A percentile compares a stretch with the other conserved stretches of the same genome.
Evolutionary conservation across 2,113 vertebrate species (phyloP).

Genomic region (Grammatotria lemairii): DNA sequence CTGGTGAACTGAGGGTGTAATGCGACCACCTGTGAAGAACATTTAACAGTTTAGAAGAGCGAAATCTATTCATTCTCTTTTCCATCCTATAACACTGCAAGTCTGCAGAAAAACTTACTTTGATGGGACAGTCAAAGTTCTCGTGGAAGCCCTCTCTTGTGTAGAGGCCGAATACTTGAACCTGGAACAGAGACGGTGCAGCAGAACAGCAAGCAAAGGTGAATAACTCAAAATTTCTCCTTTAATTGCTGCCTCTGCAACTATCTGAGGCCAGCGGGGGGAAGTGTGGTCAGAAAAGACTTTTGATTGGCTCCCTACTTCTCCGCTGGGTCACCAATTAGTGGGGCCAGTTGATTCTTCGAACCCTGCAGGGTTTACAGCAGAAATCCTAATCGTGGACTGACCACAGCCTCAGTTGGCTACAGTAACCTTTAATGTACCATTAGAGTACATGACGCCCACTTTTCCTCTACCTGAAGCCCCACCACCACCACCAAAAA

Average conservation of each 20-base stretch:
- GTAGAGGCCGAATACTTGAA: slow-evolving; percentile 94
- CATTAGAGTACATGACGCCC: slow-evolving; percentile 16
- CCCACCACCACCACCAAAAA: not conserved
- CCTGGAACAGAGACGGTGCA: slow-evolving; percentile 67
- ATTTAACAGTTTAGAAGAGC: not conserved
- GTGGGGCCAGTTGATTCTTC: slow-evolving; percentile 62
- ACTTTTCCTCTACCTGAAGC: not conserved
- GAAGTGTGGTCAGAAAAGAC: slow-evolving; percentile 26
- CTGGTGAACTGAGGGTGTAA: slow-evolving; percentile 89
- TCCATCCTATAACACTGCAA: not conserved
- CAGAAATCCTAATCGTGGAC: slow-evolving; percentile 55
- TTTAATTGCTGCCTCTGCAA: slow-evolving; percentile 68
- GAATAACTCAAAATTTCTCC: slow-evolving; percentile 42
- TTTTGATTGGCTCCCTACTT: slow-evolving; percentile 58
- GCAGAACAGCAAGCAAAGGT: slow-evolving; percentile 27
- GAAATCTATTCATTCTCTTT: not conserved
- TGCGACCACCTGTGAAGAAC: slow-evolving; percentile 74
- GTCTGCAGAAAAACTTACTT: slow-evolving; percentile 75
- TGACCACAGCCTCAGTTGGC: slow-evolving; percentile 29
- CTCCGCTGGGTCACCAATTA: slow-evolving; percentile 72
- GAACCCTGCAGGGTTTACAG: slow-evolving; percentile 58
- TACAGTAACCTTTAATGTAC: slow-evolving; percentile 44
- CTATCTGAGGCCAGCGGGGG: slow-evolving; percentile 44
- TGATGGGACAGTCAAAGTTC: slow-evolving; percentile 96
- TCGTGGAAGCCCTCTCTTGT: slow-evolving; percentile 94